These are phyloP conservation scores for Pimpla rufipes DNA, from an alignment of 2,888 invertebrate species.

Conservation along the genomic window DNA sequence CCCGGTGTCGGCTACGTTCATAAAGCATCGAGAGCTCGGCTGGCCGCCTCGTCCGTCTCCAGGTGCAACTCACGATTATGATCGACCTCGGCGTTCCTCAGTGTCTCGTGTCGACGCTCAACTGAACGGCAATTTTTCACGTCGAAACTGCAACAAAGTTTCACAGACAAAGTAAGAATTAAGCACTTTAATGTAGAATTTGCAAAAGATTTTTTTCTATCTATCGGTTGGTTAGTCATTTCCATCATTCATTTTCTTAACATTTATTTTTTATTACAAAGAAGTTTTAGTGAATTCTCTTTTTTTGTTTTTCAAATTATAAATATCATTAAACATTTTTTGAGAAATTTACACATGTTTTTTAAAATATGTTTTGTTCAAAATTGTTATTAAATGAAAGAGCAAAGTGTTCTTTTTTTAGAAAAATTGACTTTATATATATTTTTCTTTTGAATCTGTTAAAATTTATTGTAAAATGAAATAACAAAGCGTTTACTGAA, in stretches of 20 bases:
- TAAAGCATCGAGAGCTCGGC: neutral
- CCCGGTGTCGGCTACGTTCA: neutral
- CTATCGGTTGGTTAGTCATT: neutral
- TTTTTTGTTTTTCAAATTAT: too few species aligned
- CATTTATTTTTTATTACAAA: too few species aligned
- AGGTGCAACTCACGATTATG: slow-evolving; percentile 1
- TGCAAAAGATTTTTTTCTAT: neutral
- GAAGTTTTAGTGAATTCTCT: too few species aligned
- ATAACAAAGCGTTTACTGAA: slow-evolving; percentile 9
- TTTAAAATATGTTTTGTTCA: too few species aligned
- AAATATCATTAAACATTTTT: too few species aligned
- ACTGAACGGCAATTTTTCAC: neutral
- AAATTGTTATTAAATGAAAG: too few species aligned
- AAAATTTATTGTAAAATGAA: neutral
- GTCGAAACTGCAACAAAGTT: neutral
- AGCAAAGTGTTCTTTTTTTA: too few species aligned
- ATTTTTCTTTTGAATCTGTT: too few species aligned
- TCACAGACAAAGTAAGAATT: slow-evolving; percentile 17
- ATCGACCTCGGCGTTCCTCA: neutral
- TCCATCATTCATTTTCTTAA: neutral
- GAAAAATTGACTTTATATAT: too few species aligned
- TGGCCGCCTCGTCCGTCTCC: neutral
- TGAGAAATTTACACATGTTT: too few species aligned
- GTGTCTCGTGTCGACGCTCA: slow-evolving; percentile 31
- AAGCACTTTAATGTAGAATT: neutral